Percentiles rank a stretch among this genome's conserved stretches.
phyloP scores from a whole-genome alignment of 2,888 invertebrate species.

The Epinotia bilunana region DNA sequence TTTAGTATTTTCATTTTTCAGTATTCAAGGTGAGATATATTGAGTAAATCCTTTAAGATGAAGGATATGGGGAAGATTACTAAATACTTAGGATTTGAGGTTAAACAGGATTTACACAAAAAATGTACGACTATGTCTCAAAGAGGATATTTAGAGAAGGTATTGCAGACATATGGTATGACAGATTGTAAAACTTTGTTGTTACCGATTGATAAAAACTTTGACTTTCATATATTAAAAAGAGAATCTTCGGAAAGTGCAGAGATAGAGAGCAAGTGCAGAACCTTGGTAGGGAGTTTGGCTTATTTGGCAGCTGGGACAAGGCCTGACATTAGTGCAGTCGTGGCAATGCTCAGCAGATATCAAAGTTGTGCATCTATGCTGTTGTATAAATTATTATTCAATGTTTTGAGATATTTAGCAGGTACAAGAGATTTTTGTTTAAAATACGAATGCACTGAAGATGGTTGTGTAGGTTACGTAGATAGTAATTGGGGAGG shows the following conservation, averaged over 20 bases:
- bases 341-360: neutral
- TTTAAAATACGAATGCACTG: too few species aligned
- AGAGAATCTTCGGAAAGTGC: neutral
- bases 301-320: neutral
- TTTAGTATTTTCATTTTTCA: too few species aligned
- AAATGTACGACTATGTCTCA: too few species aligned
- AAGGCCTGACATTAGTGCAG: neutral
- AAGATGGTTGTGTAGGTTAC: too few species aligned
- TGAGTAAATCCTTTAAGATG: neutral
- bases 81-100: neutral
- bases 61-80: neutral
- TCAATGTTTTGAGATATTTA: neutral
- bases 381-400: neutral
- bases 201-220: neutral
- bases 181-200: neutral
- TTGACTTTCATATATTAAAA: conserved; percentile 1
- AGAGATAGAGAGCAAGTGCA: conserved; percentile 21
- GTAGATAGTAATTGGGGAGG: too few species aligned
- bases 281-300: neutral
- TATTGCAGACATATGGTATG: too few species aligned
- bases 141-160: too few species aligned
- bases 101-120: too few species aligned
- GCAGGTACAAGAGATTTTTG: neutral
- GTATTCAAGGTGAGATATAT: neutral
- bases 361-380: neutral